phyloP scores from a whole-genome alignment of 2,113 vertebrate genomes.

The Acanthisitta chloris region DNA sequence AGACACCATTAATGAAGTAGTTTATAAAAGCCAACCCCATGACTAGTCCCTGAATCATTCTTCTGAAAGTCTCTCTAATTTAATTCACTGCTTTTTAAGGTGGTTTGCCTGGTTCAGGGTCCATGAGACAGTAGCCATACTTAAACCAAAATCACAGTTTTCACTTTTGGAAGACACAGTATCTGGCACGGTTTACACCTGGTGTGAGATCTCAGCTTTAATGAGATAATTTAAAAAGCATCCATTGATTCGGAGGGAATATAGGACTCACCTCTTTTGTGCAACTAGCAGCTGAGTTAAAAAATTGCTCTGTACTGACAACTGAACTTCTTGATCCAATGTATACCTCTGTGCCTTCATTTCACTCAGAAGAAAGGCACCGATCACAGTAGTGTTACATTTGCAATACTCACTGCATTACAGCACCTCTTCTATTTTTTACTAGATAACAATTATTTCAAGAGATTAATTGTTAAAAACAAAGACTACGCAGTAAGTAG shows the following conservation, averaged over 20 bases:
- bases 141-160: neutral
- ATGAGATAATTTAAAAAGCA: neutral
- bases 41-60: neutral
- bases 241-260: neutral
- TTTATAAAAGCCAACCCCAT: neutral
- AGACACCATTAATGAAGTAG: neutral
- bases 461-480: neutral
- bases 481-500: neutral
- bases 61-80: neutral
- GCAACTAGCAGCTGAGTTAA: neutral
- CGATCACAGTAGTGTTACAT: neutral
- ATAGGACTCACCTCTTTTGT: neutral
- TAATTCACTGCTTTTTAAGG: neutral
- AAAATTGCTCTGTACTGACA: neutral
- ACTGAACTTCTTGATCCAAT: neutral
- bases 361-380: neutral
- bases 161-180: neutral
- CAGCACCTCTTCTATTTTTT: neutral
- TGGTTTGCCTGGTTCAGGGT: neutral
- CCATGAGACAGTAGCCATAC: neutral
- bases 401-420: neutral
- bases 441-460: neutral
- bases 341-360: neutral
- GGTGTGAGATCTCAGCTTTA: neutral
- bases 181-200: neutral